Base-by-base conservation (phyloP, 2,113 vertebrate species). In the Meleagris gallopavo region DNA sequence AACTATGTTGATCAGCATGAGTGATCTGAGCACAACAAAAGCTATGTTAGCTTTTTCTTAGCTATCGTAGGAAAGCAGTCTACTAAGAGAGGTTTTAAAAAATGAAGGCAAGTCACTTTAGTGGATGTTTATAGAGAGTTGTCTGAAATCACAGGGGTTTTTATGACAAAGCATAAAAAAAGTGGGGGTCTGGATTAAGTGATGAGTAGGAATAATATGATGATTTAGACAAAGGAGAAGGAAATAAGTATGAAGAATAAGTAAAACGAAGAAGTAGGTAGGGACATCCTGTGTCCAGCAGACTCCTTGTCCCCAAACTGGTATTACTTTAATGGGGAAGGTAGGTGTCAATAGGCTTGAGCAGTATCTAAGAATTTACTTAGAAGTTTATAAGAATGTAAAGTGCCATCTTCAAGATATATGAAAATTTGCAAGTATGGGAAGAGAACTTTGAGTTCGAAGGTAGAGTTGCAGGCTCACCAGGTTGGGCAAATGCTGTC, bases 281-380 rank as follows among this genome's bases (percentile, higher is more conserved):
- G 5, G 9, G 29, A 46, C 6, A 38, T 1, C 0, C 0, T 0
- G 1, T 9, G 2, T 60, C 22, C 38, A 15, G 57, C 29, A 72
- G 5, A 27, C 6, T n/a, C 32, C 69, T 83, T 83, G 48, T 90
- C 15, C 21, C 17, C 8, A 46, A 0, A 73, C 29, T 27, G 11
- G 3, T 57, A 11, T 74, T 27, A 12, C 3, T 27, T 74, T 27
- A 12, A 3, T 22, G 34, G 4, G 0, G 0, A 52, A 81, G 43
- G 4, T 10, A 73, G 13, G 3, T 4, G 17, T 9, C 32, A 38
- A 9, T 6, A 7, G 6, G 24, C 12, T 14, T 70, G 48, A 29
- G n/a, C 22, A 25, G 12, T 29, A 50, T 29, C 18, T 46, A 34
- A 10, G 46, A 18, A 50, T 27, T 70, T 70, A 36, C 11, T 27